Evolutionary conservation across 2,113 vertebrate species (phyloP).

Genomic region (Eulemur macaco): DNA sequence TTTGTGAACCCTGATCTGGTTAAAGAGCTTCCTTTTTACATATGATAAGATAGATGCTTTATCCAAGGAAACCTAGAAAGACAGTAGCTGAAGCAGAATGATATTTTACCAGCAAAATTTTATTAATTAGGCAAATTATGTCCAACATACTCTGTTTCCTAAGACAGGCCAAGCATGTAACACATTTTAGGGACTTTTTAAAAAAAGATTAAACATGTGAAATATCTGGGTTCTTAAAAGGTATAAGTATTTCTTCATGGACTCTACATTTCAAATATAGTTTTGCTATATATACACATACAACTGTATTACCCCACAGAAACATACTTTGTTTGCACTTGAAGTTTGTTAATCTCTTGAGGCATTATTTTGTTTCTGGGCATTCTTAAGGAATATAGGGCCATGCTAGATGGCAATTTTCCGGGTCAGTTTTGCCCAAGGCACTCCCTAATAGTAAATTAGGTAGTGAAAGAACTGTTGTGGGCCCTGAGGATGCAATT

Average conservation of each 20-base stretch:
- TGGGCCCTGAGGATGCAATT: slow-evolving; percentile 15
- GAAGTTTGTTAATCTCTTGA: slow-evolving; percentile 21
- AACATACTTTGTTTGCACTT: slow-evolving; percentile 4
- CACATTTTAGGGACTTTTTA: neutral
- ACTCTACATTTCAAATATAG: neutral
- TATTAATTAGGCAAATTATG: neutral
- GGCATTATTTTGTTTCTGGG: slow-evolving; percentile 37
- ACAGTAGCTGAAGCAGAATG: neutral
- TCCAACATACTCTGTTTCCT: neutral
- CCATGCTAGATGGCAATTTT: slow-evolving; percentile 14
- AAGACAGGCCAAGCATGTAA: neutral
- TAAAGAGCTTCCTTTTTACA: neutral
- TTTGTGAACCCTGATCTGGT: neutral
- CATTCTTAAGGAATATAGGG: slow-evolving; percentile 1
- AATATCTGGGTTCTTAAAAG: neutral
- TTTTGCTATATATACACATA: neutral
- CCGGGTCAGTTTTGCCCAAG: slow-evolving; percentile 35
- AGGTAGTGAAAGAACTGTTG: neutral
- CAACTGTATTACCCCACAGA: neutral
- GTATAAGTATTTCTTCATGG: neutral
- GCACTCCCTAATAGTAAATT: slow-evolving; percentile 40
- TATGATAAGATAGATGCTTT: neutral
- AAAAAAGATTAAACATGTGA: neutral
- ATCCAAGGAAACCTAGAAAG: neutral
- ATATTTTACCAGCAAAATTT: neutral